Conservation (phyloP, 2,797 vertebrate genomes). For the Syndactyla subalaris region DNA sequence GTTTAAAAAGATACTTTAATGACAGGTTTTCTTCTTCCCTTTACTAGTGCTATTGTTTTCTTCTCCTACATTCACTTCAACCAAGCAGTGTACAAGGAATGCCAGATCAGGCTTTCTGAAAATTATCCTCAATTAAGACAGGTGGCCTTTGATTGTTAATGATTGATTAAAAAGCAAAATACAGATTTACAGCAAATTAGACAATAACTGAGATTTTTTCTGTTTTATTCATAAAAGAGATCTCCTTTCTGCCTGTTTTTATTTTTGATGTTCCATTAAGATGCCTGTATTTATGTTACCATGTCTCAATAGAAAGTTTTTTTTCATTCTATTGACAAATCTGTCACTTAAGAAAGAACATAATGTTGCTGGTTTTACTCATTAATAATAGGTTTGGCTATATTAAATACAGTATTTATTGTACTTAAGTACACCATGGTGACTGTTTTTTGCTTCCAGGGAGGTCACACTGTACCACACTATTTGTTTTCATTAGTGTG, state of each 20-base stretch:
- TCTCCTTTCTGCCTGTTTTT: background rate
- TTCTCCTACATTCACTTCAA: background rate
- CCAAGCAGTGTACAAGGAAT: background rate
- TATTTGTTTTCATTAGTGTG: constrained; percentile 20
- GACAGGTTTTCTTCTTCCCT: background rate
- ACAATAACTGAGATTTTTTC: background rate
- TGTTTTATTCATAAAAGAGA: background rate
- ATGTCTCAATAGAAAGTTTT: background rate
- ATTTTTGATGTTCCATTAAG: background rate
- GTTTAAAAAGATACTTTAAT: background rate
- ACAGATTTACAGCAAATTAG: constrained; percentile 34
- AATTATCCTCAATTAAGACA: constrained; percentile 33
- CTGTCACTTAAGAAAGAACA: background rate
- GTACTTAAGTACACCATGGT: background rate
- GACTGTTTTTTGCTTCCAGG: background rate
- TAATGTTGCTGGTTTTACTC: background rate
- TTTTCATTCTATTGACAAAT: constrained; percentile 20
- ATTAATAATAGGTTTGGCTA: background rate
- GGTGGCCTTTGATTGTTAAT: constrained; percentile 36
- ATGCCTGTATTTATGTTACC: background rate
- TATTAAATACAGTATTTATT: constrained; percentile 15
- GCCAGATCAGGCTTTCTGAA: constrained; percentile 17
- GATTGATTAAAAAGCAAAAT: constrained; percentile 31
- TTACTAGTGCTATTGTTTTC: background rate
- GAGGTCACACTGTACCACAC: background rate